Evolutionary conservation across 2,113 vertebrate genomes (phyloP).

Genomic region (Syngnathus floridae): DNA sequence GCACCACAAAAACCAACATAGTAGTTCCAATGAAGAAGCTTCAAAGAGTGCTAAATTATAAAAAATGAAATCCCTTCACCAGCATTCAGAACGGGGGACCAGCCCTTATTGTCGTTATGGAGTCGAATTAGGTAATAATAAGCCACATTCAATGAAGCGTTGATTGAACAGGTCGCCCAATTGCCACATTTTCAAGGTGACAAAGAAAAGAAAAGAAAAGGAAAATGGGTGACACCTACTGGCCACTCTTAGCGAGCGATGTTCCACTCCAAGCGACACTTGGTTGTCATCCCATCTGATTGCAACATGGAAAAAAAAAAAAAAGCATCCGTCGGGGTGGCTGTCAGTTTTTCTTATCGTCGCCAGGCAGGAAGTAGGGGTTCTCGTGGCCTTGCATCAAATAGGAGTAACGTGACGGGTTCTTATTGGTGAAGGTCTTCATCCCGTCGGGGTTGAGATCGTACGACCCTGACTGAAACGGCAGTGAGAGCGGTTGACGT

Average conservation of each 20-base stretch:
- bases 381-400: constrained; percentile 75
- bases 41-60: constrained; percentile 23
- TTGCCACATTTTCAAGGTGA: constrained; percentile 1
- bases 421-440: constrained; percentile 70
- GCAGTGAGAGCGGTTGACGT: constrained; percentile 5
- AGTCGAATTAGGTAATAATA: constrained; percentile 15
- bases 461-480: constrained; percentile 65
- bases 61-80: constrained; percentile 27
- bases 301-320: not conserved
- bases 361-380: constrained; percentile 67
- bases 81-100: constrained; percentile 46
- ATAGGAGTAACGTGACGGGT: constrained; percentile 66
- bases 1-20: constrained; percentile 24
- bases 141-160: constrained; percentile 19
- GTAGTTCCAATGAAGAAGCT: constrained; percentile 48
- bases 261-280: not conserved
- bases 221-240: constrained; percentile 42
- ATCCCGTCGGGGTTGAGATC: constrained; percentile 54
- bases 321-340: not conserved
- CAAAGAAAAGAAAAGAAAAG: not conserved
- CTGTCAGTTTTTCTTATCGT: constrained; percentile 43
- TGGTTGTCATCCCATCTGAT: not conserved
- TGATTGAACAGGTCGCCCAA: constrained; percentile 21
- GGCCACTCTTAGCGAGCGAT: constrained; percentile 20
- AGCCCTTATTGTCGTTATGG: constrained; percentile 47